phyloP scores from a whole-genome alignment of 2,797 vertebrate genomes.

The Chaetodon trifasciatus region DNA sequence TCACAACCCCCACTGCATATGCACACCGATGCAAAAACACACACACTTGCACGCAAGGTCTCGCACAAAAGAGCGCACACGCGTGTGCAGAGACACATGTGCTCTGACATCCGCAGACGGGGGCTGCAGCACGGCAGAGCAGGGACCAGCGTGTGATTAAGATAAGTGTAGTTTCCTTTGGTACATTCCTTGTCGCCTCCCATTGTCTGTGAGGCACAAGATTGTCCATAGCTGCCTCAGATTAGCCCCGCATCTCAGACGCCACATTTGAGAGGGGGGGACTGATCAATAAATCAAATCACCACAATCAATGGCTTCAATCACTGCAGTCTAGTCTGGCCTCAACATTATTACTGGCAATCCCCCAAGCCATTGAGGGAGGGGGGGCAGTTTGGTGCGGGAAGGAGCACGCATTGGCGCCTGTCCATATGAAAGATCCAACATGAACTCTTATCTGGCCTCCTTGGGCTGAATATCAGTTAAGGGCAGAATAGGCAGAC shows the following conservation, averaged over 20 bases:
- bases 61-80: conserved; percentile 70
- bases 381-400: conserved; percentile 39
- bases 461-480: conserved; percentile 64
- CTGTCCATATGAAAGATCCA: conserved; percentile 75
- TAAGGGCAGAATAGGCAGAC: conserved; percentile 49
- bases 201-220: conserved; percentile 90
- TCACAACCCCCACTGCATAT: conserved; percentile 81
- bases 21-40: conserved; percentile 58
- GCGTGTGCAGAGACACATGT: conserved; percentile 42
- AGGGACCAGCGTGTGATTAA: conserved; percentile 90
- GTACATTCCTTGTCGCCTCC: conserved; percentile 92
- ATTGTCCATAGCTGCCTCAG: conserved; percentile 93
- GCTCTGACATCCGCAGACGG: conserved; percentile 43
- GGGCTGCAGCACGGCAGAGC: conserved; percentile 76
- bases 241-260: conserved; percentile 95
- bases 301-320: conserved; percentile 95
- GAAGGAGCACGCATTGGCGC: conserved; percentile 54
- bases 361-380: conserved; percentile 34
- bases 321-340: conserved; percentile 97
- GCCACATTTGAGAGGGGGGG: conserved; percentile 89
- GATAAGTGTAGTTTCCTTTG: conserved; percentile 95
- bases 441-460: conserved; percentile 78
- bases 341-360: conserved; percentile 95
- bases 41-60: conserved; percentile 51
- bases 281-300: conserved; percentile 99